Evolutionary conservation across 2,888 invertebrate species (phyloP).

Genomic region (Crepidodera aurea): DNA sequence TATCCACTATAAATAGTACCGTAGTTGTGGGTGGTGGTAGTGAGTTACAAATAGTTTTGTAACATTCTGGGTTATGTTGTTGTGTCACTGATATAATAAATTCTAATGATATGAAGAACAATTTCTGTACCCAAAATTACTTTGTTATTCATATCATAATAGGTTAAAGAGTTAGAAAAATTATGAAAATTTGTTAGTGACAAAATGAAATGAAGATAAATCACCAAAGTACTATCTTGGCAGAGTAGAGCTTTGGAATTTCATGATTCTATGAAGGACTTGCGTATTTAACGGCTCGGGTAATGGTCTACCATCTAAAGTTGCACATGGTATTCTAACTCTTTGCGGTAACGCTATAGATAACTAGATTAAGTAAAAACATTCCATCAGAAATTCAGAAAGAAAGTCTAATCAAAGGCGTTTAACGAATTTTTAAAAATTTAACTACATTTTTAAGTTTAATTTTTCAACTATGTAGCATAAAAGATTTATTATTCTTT

Average conservation of each 20-base stretch:
- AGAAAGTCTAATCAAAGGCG: neutral
- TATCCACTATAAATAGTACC: too few species aligned
- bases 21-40: too few species aligned
- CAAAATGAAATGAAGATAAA: conserved; percentile 34
- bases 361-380: conserved; percentile 51
- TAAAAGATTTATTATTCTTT: too few species aligned
- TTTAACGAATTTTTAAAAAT: conserved; percentile 1
- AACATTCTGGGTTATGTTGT: too few species aligned
- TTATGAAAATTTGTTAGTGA: neutral
- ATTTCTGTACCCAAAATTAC: too few species aligned
- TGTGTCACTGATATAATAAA: too few species aligned
- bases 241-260: conserved; percentile 55
- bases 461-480: neutral
- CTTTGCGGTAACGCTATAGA: conserved; percentile 58
- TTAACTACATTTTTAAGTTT: neutral
- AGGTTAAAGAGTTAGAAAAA: conserved; percentile 13
- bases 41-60: too few species aligned
- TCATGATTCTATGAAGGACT: conserved; percentile 54
- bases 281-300: conserved; percentile 58
- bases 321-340: conserved; percentile 57
- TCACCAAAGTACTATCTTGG: conserved; percentile 53
- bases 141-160: too few species aligned
- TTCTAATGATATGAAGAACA: too few species aligned
- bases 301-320: conserved; percentile 56
- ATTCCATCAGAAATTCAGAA: conserved; percentile 26